Percentiles rank a stretch among this genome's conserved stretches.
Evolutionary conservation across 1,140 invertebrate genomes (phyloP).

Genomic region (Eulimnadia texana): DNA sequence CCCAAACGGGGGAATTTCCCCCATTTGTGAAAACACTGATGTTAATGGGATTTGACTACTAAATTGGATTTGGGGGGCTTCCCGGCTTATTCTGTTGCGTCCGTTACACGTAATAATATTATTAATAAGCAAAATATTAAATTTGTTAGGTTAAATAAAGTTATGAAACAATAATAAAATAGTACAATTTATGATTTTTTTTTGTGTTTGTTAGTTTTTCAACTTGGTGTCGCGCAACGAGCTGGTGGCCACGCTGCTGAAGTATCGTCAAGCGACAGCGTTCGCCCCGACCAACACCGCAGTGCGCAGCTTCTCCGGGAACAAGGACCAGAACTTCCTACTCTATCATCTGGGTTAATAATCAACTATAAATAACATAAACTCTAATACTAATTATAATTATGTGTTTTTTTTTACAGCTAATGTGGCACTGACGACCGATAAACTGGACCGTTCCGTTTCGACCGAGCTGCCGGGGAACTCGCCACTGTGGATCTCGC

Average conservation of each 20-base stretch:
- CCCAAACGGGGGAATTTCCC: too few species aligned
- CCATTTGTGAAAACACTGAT: too few species aligned
- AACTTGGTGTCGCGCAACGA: slow-evolving; percentile 12
- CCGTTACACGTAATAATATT: too few species aligned
- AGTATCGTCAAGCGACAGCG: slow-evolving; percentile 15
- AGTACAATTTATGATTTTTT: too few species aligned
- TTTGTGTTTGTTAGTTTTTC: slow-evolving; percentile 13
- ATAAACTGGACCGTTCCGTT: slow-evolving; percentile 45
- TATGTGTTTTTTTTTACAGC: slow-evolving; percentile 26
- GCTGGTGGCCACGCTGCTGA: slow-evolving; percentile 15
- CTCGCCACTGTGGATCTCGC: slow-evolving; percentile 62
- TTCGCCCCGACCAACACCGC: slow-evolving; percentile 16
- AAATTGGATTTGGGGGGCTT: too few species aligned
- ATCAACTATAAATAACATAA: too few species aligned
- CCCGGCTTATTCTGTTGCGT: too few species aligned
- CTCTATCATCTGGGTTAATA: slow-evolving; percentile 17
- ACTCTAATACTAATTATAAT: neutral
- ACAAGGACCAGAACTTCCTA: slow-evolving; percentile 14
- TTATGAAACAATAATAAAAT: too few species aligned
- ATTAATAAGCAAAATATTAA: too few species aligned
- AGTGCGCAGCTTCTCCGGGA: slow-evolving; percentile 7
- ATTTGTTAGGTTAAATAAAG: too few species aligned
- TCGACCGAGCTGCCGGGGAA: slow-evolving; percentile 60
- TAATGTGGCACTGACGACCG: slow-evolving; percentile 48
- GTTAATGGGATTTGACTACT: too few species aligned